Percentiles rank a stretch among this genome's conserved stretches.
Evolutionary conservation across 2,113 vertebrate genomes (phyloP).

Genomic region (Rhinopomastus cyanomelas): DNA sequence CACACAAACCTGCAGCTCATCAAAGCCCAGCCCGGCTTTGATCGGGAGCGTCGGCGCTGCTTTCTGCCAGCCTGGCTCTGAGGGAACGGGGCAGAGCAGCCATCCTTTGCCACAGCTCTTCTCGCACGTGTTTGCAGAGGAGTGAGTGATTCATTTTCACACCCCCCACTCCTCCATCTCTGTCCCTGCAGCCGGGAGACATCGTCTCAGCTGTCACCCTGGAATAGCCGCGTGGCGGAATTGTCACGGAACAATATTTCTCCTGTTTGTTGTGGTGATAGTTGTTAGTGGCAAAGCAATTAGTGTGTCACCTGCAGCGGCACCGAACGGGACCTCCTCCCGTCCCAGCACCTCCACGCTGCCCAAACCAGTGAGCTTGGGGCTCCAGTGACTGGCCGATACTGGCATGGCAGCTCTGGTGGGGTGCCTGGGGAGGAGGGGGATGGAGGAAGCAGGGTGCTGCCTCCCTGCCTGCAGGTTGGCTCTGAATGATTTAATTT

Average conservation of each 20-base stretch:
- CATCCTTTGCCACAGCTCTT: neutral
- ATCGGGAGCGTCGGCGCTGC: neutral
- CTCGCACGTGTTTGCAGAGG: neutral
- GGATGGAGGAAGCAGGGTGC: neutral
- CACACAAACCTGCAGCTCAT: slow-evolving; percentile 14
- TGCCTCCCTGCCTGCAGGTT: neutral
- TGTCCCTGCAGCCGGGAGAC: too few species aligned
- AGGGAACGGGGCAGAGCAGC: neutral
- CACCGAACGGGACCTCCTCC: neutral
- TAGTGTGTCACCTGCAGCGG: slow-evolving; percentile 7
- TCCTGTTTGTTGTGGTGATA: slow-evolving; percentile 67
- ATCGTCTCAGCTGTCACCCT: neutral
- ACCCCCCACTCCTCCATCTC: rapidly evolving
- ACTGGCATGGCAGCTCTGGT: neutral
- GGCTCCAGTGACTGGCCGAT: neutral
- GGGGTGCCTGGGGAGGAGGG: neutral
- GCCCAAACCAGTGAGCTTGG: neutral
- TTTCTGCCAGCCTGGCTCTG: neutral
- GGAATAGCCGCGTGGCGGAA: slow-evolving; percentile 15
- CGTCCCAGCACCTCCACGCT: neutral
- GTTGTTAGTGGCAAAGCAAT: slow-evolving; percentile 40
- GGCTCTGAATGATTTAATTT: neutral
- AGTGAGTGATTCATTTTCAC: neutral
- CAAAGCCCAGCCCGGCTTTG: neutral
- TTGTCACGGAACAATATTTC: slow-evolving; percentile 25